Conservation (phyloP, 2,113 vertebrate species). For the Ceuthmochares aereus region DNA sequence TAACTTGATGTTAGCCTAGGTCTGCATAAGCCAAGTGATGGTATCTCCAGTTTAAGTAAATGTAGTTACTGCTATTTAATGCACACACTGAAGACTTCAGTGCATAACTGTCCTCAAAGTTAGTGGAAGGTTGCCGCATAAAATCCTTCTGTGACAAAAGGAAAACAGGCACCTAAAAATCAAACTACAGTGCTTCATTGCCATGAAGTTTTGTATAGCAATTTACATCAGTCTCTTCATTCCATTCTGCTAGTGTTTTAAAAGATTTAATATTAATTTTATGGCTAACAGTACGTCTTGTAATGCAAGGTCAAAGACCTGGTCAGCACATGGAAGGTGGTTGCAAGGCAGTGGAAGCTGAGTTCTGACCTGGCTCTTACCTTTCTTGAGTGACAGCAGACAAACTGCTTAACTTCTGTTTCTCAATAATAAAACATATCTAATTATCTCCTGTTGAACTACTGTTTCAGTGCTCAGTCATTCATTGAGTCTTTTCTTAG, state of each 20-base stretch:
- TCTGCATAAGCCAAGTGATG: not conserved
- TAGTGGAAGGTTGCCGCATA: not conserved
- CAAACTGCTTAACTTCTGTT: not conserved
- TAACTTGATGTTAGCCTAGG: not conserved
- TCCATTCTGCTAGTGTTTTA: not conserved
- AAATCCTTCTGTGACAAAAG: not conserved
- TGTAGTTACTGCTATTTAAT: not conserved
- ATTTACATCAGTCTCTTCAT: not conserved
- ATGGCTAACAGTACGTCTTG: not conserved
- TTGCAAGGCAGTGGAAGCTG: not conserved
- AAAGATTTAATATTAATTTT: not conserved
- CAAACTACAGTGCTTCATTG: not conserved
- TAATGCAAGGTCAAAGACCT: not conserved
- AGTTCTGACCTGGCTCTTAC: not conserved
- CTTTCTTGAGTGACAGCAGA: not conserved
- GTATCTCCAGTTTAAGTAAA: not conserved
- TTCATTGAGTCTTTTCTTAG: not conserved
- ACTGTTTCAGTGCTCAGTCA: not conserved
- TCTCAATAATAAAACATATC: not conserved
- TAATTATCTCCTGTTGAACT: not conserved
- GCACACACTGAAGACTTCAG: not conserved
- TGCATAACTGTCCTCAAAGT: not conserved
- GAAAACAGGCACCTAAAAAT: not conserved
- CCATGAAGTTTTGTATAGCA: not conserved
- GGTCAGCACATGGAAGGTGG: not conserved